These are phyloP conservation scores for Anastrepha ludens DNA, from an alignment of 1,140 invertebrate genomes.

Conservation along the genomic window DNA sequence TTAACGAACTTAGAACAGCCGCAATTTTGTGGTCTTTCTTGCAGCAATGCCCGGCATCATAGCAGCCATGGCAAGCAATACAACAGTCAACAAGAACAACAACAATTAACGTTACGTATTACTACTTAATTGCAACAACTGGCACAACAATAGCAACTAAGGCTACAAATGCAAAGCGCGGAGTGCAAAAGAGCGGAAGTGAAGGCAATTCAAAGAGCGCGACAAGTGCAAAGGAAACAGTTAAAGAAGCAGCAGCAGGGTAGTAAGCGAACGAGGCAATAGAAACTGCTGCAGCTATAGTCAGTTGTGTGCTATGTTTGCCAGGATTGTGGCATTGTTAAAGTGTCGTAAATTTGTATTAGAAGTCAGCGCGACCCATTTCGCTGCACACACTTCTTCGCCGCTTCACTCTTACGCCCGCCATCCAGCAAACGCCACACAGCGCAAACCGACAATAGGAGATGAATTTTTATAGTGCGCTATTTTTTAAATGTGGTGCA, in stretches of 20 bases:
- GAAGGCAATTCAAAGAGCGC: background rate
- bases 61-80: background rate
- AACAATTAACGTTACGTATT: background rate
- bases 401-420: no score
- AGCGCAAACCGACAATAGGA: background rate
- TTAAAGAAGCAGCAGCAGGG: background rate
- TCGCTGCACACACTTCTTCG: no score
- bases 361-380: background rate
- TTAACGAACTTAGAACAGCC: conserved; percentile 41
- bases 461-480: background rate
- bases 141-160: background rate
- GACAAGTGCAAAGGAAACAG: background rate
- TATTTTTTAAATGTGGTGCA: background rate
- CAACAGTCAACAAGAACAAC: background rate
- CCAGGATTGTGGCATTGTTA: background rate
- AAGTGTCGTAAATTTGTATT: conserved; percentile 1
- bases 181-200: background rate
- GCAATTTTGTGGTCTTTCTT: conserved; percentile 7
- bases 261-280: no score
- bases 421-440: background rate
- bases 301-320: background rate
- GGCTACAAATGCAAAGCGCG: background rate
- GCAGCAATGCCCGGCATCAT: background rate
- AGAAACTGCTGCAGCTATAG: no score
- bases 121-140: background rate